Conservation (phyloP, 2,113 vertebrate species). For the Chinchilla lanigera region DNA sequence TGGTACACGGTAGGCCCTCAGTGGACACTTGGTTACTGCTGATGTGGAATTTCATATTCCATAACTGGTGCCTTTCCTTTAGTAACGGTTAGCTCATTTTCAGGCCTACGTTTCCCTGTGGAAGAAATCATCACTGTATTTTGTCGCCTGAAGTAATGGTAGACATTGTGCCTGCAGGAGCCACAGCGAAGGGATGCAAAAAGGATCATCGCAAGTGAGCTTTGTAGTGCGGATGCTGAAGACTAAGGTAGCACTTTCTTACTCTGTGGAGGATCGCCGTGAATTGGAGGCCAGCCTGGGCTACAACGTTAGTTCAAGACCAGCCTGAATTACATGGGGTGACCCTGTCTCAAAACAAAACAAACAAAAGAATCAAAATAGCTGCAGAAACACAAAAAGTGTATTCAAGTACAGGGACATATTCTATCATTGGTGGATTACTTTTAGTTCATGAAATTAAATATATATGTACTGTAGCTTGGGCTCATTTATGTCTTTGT, state of each 20-base stretch:
- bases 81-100: slow-evolving; percentile 54
- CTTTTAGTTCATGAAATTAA: background rate
- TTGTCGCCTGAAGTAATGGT: slow-evolving; percentile 58
- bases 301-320: background rate
- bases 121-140: slow-evolving; percentile 54
- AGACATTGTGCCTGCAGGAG: slow-evolving; percentile 41
- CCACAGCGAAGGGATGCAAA: background rate
- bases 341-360: background rate
- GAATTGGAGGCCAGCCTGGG: background rate
- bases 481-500: slow-evolving; percentile 49
- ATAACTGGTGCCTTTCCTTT: slow-evolving; percentile 19
- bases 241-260: slow-evolving; percentile 66
- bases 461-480: background rate
- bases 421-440: background rate
- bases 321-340: background rate
- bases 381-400: background rate
- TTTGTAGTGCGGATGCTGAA: slow-evolving; percentile 64
- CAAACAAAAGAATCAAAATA: background rate
- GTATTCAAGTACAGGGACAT: background rate
- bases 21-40: background rate
- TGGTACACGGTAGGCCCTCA: background rate
- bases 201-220: slow-evolving; percentile 56
- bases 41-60: background rate
- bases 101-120: slow-evolving; percentile 12
- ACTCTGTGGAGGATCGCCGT: background rate